These are phyloP conservation scores for Ophiothrix spiculata DNA, from an alignment of 35 echinoderm and acorn worm species.

Conservation along the genomic window DNA sequence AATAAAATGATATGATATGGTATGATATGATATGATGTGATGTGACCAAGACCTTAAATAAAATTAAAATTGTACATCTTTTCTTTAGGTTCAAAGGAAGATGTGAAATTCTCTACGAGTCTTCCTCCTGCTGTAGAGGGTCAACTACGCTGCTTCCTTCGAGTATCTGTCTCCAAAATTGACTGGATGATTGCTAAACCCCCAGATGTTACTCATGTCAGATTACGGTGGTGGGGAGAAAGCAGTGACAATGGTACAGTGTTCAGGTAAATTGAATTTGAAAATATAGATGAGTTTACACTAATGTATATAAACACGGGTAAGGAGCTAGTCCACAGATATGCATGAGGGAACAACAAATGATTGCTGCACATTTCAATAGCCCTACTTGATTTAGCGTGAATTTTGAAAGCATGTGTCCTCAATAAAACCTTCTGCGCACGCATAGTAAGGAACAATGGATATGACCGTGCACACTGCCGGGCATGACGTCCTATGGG, in stretches of 20 bases:
- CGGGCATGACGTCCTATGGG: too few relatives aligned
- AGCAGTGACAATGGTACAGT: constrained; percentile 58
- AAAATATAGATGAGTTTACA: background rate
- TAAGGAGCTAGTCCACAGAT: background rate
- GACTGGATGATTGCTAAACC: constrained; percentile 64
- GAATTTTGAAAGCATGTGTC: too few relatives aligned
- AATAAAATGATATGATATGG: too few relatives aligned
- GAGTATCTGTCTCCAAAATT: constrained; percentile 75
- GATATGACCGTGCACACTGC: too few relatives aligned
- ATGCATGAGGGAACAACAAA: too few relatives aligned
- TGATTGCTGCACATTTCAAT: too few relatives aligned
- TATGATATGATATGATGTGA: too few relatives aligned
- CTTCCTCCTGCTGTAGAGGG: constrained; percentile 90
- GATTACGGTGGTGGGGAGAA: constrained; percentile 97
- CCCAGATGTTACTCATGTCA: constrained; percentile 72
- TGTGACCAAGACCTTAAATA: too few relatives aligned
- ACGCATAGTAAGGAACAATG: too few relatives aligned
- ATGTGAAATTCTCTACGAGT: constrained; percentile 85
- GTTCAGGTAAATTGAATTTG: constrained; percentile 66
- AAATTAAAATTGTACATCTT: too few relatives aligned
- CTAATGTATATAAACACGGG: background rate
- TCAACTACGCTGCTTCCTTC: constrained; percentile 84
- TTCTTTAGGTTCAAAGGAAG: constrained; percentile 62
- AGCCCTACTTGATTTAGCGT: too few relatives aligned
- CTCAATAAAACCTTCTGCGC: too few relatives aligned